These are phyloP conservation scores for Microchirus variegatus DNA, from an alignment of 2,797 vertebrate species.

Conservation along the genomic window DNA sequence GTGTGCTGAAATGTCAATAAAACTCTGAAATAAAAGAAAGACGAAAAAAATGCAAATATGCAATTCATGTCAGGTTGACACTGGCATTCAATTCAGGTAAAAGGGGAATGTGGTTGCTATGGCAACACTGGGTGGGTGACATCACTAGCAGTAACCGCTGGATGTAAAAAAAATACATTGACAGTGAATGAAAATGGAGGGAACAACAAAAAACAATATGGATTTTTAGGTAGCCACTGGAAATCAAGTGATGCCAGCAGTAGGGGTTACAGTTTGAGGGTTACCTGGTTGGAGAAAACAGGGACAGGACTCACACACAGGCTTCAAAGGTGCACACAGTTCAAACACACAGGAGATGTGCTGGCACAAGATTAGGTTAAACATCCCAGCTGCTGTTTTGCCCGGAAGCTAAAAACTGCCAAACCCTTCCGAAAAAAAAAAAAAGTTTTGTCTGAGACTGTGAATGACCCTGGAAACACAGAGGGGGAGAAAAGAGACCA, in stretches of 20 bases:
- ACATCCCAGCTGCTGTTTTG: slow-evolving; percentile 28
- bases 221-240: too few relatives aligned
- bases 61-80: slow-evolving; percentile 7
- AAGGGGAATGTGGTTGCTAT: slow-evolving; percentile 37
- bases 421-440: slow-evolving; percentile 6
- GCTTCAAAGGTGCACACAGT: slow-evolving; percentile 6
- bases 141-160: background rate
- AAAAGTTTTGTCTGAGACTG: slow-evolving; percentile 10
- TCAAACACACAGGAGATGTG: slow-evolving; percentile 8
- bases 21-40: too few relatives aligned
- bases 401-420: slow-evolving; percentile 28
- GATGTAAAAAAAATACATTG: background rate
- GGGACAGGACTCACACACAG: background rate
- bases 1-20: slow-evolving; percentile 3
- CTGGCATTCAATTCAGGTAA: slow-evolving; percentile 14
- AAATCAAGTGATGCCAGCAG: too few relatives aligned
- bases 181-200: too few relatives aligned
- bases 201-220: too few relatives aligned
- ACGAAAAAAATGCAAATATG: background rate
- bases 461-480: slow-evolving; percentile 10
- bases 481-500: background rate
- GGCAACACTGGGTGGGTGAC: slow-evolving; percentile 10
- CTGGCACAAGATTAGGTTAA: slow-evolving; percentile 19
- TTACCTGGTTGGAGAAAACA: too few relatives aligned
- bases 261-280: too few relatives aligned